A percentile compares a stretch with the other conserved stretches of the same genome.
These are phyloP conservation scores for Myotis yumanensis DNA, from an alignment of 2,113 vertebrate genomes.

Conservation along the genomic window DNA sequence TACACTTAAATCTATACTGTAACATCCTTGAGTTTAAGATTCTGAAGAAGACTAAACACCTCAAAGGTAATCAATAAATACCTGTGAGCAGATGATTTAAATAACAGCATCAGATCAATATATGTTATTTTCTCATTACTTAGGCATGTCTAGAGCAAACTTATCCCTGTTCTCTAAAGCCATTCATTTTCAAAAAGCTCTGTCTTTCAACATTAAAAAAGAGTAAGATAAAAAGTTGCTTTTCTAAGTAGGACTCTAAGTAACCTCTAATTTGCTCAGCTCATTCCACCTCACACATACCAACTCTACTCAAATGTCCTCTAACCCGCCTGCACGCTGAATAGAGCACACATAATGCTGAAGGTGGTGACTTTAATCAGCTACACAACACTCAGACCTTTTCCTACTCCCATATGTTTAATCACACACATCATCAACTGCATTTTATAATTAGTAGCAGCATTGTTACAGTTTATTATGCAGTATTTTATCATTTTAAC, in stretches of 20 bases:
- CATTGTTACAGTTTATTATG: slow-evolving; percentile 51
- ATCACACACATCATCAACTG: slow-evolving; percentile 16
- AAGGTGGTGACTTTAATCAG: neutral
- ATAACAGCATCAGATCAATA: slow-evolving; percentile 26
- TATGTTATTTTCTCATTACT: neutral
- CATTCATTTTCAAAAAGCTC: slow-evolving; percentile 53
- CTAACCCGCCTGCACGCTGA: neutral
- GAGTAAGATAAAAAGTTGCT: neutral
- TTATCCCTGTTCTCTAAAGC: slow-evolving; percentile 5
- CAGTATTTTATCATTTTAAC: slow-evolving; percentile 55
- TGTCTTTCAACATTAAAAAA: neutral
- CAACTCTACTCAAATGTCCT: neutral
- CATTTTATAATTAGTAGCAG: slow-evolving; percentile 57
- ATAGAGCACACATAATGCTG: neutral
- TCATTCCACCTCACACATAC: slow-evolving; percentile 41
- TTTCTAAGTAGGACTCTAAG: slow-evolving; percentile 38
- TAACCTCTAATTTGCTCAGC: slow-evolving; percentile 36
- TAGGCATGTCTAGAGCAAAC: slow-evolving; percentile 46
- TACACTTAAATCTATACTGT: neutral
- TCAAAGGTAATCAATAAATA: neutral
- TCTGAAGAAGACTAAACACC: slow-evolving; percentile 7
- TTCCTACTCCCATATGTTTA: neutral
- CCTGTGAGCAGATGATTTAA: slow-evolving; percentile 32
- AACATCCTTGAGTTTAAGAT: slow-evolving; percentile 26
- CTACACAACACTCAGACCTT: neutral